Evolutionary conservation across 2,888 invertebrate genomes (phyloP).

Genomic region (Ennomos fuscantarius): DNA sequence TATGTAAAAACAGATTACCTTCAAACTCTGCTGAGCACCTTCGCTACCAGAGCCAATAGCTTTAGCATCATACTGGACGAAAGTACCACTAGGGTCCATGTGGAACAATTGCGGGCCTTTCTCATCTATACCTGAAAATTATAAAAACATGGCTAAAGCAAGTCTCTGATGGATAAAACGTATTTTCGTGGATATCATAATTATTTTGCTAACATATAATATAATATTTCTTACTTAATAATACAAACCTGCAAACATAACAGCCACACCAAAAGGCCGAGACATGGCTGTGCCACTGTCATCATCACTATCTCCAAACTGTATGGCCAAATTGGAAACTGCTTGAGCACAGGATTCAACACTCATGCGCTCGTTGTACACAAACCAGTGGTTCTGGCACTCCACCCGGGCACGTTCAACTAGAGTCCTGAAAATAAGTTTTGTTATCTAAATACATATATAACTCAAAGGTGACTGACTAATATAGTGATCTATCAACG

Average conservation of each 20-base stretch:
- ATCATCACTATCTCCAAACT: slow-evolving; percentile 99
- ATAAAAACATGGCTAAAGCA: neutral
- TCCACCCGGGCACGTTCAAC: slow-evolving; percentile 98
- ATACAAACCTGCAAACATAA: slow-evolving; percentile 93
- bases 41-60: slow-evolving; percentile 99
- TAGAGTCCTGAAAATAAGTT: slow-evolving; percentile 86
- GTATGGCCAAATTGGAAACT: slow-evolving; percentile 99
- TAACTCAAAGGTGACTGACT: too few species aligned
- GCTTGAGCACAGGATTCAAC: slow-evolving; percentile 99
- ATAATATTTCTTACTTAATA: neutral
- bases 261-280: slow-evolving; percentile 99
- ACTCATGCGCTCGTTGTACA: slow-evolving; percentile 97
- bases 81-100: slow-evolving; percentile 99
- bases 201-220: too few species aligned
- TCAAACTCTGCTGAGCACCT: slow-evolving; percentile 98
- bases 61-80: slow-evolving; percentile 98
- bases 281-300: slow-evolving; percentile 98
- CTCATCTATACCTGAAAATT: slow-evolving; percentile 89
- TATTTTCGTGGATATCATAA: too few species aligned
- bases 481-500: too few species aligned
- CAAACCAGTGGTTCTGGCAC: slow-evolving; percentile 99
- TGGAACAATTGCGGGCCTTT: slow-evolving; percentile 98
- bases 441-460: too few species aligned
- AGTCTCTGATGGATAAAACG: too few species aligned
- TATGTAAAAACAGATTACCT: slow-evolving; percentile 53